Base-by-base conservation (phyloP, 2,888 invertebrate genomes). In the Steinernema hermaphroditum region DNA sequence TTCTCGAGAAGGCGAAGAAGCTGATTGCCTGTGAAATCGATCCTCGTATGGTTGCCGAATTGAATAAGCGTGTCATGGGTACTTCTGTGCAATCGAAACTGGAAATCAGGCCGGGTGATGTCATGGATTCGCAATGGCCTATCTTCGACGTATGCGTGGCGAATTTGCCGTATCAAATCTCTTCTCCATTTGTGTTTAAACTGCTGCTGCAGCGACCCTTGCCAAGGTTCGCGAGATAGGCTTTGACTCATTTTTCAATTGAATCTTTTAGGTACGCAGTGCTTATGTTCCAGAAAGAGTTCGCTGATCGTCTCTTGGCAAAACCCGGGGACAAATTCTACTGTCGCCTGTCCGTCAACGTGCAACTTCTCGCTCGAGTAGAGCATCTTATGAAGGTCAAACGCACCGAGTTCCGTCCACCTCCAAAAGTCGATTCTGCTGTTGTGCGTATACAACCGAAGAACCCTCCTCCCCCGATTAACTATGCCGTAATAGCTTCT, bases 81-180 rank as follows among this genome's bases (percentile, higher is more conserved):
- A 80, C 80, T 83, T 83, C 46, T 76, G 78, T 71, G 1, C 94
- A 96, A 88, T 90, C 92, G 1, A 98, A 96, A 88, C 89, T 98
- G 43, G 92, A 96, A 87, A 93, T 98, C 76, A 89, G 94, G 80
- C 88, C 95, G 71, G 98, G 98, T 0, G 97, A 99, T 90, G 94
- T 94, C 12, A 89, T 99, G 24, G 96, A 96, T 89, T 91, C 92
- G 22, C 93, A 96, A 22, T 89, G 97, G 73, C 98, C 97, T 1
- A 94, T 94, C 87, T 99, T 99, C 88, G 94, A 99, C 88, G 91
- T 97, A 27, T 98, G 98, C 89, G 93, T 99, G 34, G 97, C 98
- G 29, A 99, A 99, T 89, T 90, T 98, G 57, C 98, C 98, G 0
- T 99, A 97, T 86, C 96, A 98, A 89, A 96, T 97, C 83, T 94